phyloP scores from a whole-genome alignment of 2,888 invertebrate genomes.

The Trissolcus brochymenae region DNA sequence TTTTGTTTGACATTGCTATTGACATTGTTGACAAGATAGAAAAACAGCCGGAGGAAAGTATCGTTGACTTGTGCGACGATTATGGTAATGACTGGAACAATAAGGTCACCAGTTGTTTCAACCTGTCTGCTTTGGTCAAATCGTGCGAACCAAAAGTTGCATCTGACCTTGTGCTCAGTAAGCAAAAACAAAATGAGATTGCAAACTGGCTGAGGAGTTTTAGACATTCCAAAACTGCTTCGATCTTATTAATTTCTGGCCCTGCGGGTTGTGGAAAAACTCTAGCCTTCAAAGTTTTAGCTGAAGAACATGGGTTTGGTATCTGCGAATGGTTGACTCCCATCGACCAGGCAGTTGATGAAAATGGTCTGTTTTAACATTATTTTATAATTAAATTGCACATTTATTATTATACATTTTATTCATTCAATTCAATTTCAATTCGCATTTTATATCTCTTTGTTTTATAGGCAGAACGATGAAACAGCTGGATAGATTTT shows the following conservation, averaged over 20 bases:
- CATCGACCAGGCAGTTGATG: conserved; percentile 81
- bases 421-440: too few species aligned
- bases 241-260: conserved; percentile 83
- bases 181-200: conserved; percentile 72
- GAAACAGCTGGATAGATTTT: conserved; percentile 83
- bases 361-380: conserved; percentile 73
- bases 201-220: conserved; percentile 65
- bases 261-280: conserved; percentile 93
- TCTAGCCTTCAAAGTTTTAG: conserved; percentile 82
- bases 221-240: conserved; percentile 61
- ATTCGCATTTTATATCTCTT: conserved; percentile 10
- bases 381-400: too few species aligned
- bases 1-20: conserved; percentile 35
- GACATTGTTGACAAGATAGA: conserved; percentile 6
- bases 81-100: conserved; percentile 5
- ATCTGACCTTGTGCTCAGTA: conserved; percentile 69
- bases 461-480: conserved; percentile 62
- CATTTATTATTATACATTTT: too few species aligned
- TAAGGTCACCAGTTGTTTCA: conserved; percentile 53
- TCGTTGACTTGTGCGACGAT: conserved; percentile 4
- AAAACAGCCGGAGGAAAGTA: not conserved
- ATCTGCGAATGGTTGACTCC: conserved; percentile 91
- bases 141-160: conserved; percentile 67
- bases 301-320: conserved; percentile 80
- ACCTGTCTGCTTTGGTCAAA: conserved; percentile 64